Evolutionary conservation across 2,888 invertebrate genomes (phyloP), one percentile per base, ranked within the genome.

Genomic region (Mellilla xanthometata): DNA sequence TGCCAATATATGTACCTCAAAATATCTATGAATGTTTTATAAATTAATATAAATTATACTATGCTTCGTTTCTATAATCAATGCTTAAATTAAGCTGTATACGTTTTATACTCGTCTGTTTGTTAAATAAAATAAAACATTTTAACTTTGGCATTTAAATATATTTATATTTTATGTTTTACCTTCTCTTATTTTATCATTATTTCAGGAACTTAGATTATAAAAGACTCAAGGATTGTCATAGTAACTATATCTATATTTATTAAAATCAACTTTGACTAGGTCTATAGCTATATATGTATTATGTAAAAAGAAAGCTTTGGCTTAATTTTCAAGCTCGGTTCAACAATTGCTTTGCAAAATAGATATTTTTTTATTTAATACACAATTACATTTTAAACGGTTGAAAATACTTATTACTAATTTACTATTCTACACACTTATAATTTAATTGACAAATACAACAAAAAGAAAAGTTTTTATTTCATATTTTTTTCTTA

Each of bases 331-430:
- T 19, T 32, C 29, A 24, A 42, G 44, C 41, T 47, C 31, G n/a
- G 3, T 44, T 40, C n/a, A 43, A 51, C 45, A 40, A 38, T 49
- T 51, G 43, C 51, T 49, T 38, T 19, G 44, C 45, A 43, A 46
- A 38, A 42, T 39, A 39, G 15, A 19, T 6, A 1, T 1, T 19
- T 15, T 15, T 19, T 19, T 19, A 19, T 19, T 19, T 19, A 3
- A 3, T 19, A 19, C 6, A 19, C 15, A 19, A 19, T 5, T 19
- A 19, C 6, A 19, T 19, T 6, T 1, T 5, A 5, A 3, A 19
- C 6, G 2, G 15, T 19, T 6, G 15, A 19, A 19, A 19, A 1
- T 19, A 19, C 3, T 19, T 19, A 3, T 19, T 19, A 19, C 1
- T 19, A 19, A 19, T 6, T 5, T 19, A 19, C 6, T 19, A 19